Evolutionary conservation across 2,888 invertebrate genomes (phyloP).

Genomic region (Phaedon cochleariae): DNA sequence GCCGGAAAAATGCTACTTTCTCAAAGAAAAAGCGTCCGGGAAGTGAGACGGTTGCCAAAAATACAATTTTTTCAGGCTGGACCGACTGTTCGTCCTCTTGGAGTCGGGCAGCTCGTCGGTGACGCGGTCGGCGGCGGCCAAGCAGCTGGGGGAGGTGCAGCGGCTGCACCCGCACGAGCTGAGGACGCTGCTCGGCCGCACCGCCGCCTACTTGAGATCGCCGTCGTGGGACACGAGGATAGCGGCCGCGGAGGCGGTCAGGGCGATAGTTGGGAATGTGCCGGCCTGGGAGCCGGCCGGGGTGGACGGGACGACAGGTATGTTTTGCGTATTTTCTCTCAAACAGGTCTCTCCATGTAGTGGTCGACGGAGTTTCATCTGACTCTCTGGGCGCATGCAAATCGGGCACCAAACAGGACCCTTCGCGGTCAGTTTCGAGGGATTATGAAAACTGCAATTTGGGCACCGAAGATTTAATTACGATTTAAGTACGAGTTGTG

Average conservation of each 20-base stretch:
- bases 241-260: constrained; percentile 92
- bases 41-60: too few relatives aligned
- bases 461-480: too few relatives aligned
- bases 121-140: constrained; percentile 91
- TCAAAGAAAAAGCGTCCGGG: too few relatives aligned
- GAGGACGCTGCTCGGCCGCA: constrained; percentile 82
- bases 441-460: too few relatives aligned
- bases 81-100: constrained; percentile 90
- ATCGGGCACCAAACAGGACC: too few relatives aligned
- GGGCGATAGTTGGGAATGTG: constrained; percentile 90
- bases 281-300: constrained; percentile 86
- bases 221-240: constrained; percentile 94
- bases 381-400: too few relatives aligned
- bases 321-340: too few relatives aligned
- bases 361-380: too few relatives aligned
- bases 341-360: too few relatives aligned
- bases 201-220: constrained; percentile 81
- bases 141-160: constrained; percentile 95
- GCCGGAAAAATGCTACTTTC: too few relatives aligned
- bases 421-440: too few relatives aligned
- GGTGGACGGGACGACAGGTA: constrained; percentile 50
- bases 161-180: constrained; percentile 93
- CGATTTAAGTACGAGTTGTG: too few relatives aligned
- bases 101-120: constrained; percentile 93
- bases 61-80: constrained; percentile 80